Percentiles rank a stretch among this genome's conserved stretches.
Conservation (phyloP, 2,797 vertebrate species). For the Macropus fuliginosus region DNA sequence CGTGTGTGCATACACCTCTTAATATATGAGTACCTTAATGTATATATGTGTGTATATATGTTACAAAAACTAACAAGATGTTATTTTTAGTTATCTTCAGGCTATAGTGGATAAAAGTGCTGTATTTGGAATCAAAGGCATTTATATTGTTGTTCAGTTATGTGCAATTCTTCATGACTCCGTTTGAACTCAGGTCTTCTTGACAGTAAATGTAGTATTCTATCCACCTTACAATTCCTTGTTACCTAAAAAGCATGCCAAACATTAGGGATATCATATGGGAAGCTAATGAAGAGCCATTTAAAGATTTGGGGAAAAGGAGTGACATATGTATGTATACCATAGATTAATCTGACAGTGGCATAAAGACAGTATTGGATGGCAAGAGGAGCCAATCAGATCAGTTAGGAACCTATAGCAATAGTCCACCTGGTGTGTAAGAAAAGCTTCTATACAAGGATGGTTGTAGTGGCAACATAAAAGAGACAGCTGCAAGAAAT, state of each 20-base stretch:
- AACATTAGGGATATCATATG: neutral
- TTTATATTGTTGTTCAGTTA: neutral
- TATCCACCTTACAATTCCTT: no score
- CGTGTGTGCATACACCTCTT: neutral
- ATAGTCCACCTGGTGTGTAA: neutral
- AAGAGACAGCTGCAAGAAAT: neutral
- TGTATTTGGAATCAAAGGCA: neutral
- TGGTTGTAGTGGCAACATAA: neutral
- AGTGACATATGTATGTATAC: neutral
- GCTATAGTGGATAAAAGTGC: neutral
- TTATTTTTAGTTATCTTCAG: neutral
- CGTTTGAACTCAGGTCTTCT: neutral
- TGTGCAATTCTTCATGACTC: neutral
- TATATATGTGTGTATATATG: neutral
- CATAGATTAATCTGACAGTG: neutral
- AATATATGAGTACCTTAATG: neutral
- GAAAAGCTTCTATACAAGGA: neutral
- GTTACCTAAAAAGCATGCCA: neutral
- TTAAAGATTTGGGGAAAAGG: neutral
- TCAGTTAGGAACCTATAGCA: neutral
- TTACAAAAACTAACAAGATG: neutral
- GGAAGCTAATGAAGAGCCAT: neutral
- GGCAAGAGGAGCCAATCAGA: neutral
- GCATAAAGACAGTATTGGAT: neutral
- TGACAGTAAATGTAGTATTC: neutral